Evolutionary conservation across 2,113 vertebrate species (phyloP), one percentile per base, ranked within the genome.

Genomic region (Lasiurus cinereus): DNA sequence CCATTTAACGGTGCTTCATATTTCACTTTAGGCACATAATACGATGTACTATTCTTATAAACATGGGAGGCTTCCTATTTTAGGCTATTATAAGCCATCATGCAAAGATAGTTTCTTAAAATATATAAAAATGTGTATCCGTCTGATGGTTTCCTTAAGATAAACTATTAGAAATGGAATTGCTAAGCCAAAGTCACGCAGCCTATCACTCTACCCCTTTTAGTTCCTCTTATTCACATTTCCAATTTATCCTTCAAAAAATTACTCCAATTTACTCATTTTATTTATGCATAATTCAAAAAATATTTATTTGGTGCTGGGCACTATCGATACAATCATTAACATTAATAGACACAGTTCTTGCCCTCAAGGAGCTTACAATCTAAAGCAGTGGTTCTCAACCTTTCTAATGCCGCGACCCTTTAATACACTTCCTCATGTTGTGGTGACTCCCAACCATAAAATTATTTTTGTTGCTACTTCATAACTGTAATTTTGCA

Each of bases 321-420:
- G 43, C 31, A 82, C 70, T 54, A 70, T 29, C 3, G 4, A 64
- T 46, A 48, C 6, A 43, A 56, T 77, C 62, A 18, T 43, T 59
- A 52, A 92, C 8, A 56, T 59, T 59, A 93, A 69, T 1, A 91
- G 46, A 67, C 43, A 90, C 3, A 13, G 15, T 33, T 7, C 48
- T 70, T 95, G 73, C 93, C 80, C 73, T 82, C 62, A 2, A 29
- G 52, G 91, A 89, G 69, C 78, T 91, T 54, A 92, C 79, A 85
- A 18, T 70, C 59, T 73, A 86, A 67, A 79, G 76, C 39, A 39
- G 39, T 39, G 39, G 39, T 39, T 39, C 39, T 39, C 39, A 39
- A 39, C 39, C 39, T 39, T 39, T 39, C 39, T 39, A 39, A 39
- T 39, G 39, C 39, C 39, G 39, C 39, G 39, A 39, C 39, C 39